Evolutionary conservation across 2,888 invertebrate species (phyloP).

Genomic region (Drosophila maculinotata): DNA sequence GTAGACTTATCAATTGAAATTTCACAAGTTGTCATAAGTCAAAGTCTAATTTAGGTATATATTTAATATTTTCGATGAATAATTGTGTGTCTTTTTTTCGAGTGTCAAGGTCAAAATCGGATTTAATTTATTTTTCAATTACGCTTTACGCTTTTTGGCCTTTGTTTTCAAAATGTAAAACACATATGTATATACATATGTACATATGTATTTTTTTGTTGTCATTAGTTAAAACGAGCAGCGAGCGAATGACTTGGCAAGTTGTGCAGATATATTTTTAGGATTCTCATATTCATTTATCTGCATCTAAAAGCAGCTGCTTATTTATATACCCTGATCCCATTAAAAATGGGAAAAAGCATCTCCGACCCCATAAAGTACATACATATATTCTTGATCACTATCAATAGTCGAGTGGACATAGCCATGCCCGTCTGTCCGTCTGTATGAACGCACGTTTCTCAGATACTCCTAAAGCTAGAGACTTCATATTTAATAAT

Average conservation of each 20-base stretch:
- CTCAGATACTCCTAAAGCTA: no score
- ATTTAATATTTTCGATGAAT: not conserved
- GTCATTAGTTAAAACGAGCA: not conserved
- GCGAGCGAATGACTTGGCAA: not conserved
- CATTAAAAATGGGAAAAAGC: no score
- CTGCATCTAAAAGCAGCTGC: no score
- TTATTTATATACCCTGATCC: not conserved
- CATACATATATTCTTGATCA: no score
- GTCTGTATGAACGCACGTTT: no score
- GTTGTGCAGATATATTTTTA: not conserved
- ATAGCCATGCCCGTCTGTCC: no score
- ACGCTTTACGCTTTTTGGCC: not conserved
- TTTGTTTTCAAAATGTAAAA: not conserved
- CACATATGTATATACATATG: not conserved
- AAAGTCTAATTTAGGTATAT: conserved; percentile 1
- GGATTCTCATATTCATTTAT: not conserved
- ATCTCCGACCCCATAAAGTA: no score
- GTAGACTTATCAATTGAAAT: conserved; percentile 3
- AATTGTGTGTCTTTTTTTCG: not conserved
- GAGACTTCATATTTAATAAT: no score
- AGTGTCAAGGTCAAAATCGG: no score
- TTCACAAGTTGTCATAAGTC: not conserved
- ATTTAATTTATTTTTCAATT: not conserved
- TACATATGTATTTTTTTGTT: not conserved
- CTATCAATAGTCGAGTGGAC: no score